These are phyloP conservation scores for Gymnarchus niloticus DNA, from an alignment of 2,113 vertebrate species.

Conservation along the genomic window DNA sequence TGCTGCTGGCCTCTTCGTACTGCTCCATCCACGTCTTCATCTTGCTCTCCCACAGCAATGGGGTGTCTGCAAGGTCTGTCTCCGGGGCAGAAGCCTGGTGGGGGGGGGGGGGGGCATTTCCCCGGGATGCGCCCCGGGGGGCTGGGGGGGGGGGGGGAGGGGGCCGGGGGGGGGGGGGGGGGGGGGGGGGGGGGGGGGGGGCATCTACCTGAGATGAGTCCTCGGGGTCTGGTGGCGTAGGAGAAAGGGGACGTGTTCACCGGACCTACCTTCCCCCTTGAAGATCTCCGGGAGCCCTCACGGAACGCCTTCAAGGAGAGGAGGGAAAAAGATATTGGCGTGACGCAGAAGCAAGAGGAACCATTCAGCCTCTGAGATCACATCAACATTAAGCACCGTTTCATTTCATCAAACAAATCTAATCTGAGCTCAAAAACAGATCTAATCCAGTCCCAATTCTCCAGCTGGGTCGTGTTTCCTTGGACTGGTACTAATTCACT, in stretches of 20 bases:
- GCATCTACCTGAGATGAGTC: too few relatives aligned
- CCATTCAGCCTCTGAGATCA: neutral
- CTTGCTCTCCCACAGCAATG: conserved; percentile 94
- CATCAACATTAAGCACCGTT: neutral
- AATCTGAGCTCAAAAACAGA: too few relatives aligned
- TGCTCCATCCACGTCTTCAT: conserved; percentile 98
- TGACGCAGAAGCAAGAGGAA: neutral
- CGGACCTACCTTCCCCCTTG: conserved; percentile 85
- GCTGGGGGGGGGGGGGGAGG: too few relatives aligned
- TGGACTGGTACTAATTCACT: neutral
- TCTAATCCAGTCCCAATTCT: neutral
- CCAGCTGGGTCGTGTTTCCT: neutral
- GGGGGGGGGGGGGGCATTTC: neutral
- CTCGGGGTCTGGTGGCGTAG: neutral
- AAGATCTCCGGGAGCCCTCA: conserved; percentile 95
- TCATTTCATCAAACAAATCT: too few relatives aligned
- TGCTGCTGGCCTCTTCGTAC: conserved; percentile 94
- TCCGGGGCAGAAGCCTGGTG: conserved; percentile 86
- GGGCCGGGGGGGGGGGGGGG: too few relatives aligned
- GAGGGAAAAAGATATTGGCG: conserved; percentile 25
- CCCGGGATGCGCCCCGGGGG: too few relatives aligned
- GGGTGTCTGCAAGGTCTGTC: conserved; percentile 81
- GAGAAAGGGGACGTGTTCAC: neutral
- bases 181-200: too few relatives aligned
- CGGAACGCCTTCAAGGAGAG: conserved; percentile 77